Evolutionary conservation across 2,113 vertebrate species (phyloP).

Genomic region (Melospiza georgiana): DNA sequence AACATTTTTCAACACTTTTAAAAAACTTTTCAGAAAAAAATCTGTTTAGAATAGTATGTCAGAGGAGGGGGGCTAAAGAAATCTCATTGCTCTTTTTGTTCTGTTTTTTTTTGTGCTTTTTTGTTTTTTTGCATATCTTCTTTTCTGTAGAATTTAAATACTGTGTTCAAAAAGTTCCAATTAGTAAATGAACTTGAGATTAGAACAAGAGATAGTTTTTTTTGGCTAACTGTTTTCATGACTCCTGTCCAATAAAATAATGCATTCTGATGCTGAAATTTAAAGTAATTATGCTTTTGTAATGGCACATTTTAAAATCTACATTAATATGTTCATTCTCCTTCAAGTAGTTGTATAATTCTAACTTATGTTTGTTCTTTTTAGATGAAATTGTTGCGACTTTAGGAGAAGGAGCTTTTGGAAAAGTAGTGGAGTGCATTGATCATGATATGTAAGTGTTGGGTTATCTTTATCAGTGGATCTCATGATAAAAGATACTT

Average conservation of each 20-base stretch:
- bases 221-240: conserved; percentile 78
- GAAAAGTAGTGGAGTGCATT: conserved; percentile 96
- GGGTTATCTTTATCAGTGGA: background rate
- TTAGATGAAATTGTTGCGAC: conserved; percentile 97
- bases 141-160: conserved; percentile 81
- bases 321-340: conserved; percentile 67
- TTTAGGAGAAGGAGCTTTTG: conserved; percentile 98
- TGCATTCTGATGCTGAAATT: conserved; percentile 74
- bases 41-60: conserved; percentile 82
- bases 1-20: conserved; percentile 93
- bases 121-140: conserved; percentile 80
- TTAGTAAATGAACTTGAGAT: conserved; percentile 76
- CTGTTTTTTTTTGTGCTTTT: conserved; percentile 80
- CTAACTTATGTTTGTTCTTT: conserved; percentile 62
- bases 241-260: conserved; percentile 79
- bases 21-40: conserved; percentile 79
- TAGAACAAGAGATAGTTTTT: conserved; percentile 77
- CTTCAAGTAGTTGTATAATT: conserved; percentile 43
- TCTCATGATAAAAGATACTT: background rate
- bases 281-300: conserved; percentile 78
- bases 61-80: conserved; percentile 80
- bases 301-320: conserved; percentile 75
- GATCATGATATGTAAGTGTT: conserved; percentile 85
- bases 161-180: conserved; percentile 74
- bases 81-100: conserved; percentile 82